Base-by-base conservation (phyloP, 2,797 vertebrate genomes). In the Nannoperca obscura region DNA sequence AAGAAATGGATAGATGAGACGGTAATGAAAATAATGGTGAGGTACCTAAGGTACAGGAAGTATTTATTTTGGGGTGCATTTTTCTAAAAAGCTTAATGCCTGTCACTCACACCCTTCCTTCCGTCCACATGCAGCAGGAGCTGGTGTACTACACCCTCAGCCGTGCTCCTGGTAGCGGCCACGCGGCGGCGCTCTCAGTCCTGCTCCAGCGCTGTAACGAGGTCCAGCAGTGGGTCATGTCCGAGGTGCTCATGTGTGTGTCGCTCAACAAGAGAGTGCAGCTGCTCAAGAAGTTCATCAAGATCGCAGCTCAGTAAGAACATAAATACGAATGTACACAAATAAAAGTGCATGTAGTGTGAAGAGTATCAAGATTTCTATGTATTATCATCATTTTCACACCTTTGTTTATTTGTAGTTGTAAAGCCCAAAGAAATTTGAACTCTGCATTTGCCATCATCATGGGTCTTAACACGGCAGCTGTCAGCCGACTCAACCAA, bases 171-270 rank as follows among this genome's bases (percentile, higher is more conserved):
- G 96, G 91, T 6, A 92, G 94, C 2, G 95, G 95, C 86, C 97
- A 97, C 89, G 97, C 97, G 0, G 96, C 94, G 57, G 98, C 98
- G 82, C 97, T 99, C 76, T 97, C 96, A 30, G 95, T 98, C 47
- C 94, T 99, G 50, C 97, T 99, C 65, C 97, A 98, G 90, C 96
- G 98, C 69, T 98, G 97, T 80, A 99, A 99, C 0, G 97, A 99
- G 78, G 97, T 99, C 36, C 98, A 99, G 91, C 97, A 98, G 83
- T 99, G 98, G 98, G 98, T 99, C 24, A 97, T 97, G 95, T 99
- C 98, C 0, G 97, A 99, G 92, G 96, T 99, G 67, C 96, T 99
- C 49, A 97, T 99, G 88, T 99, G 98, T 71, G 93, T 94, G 15
- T 97, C 97, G 27, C 96, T 98, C 69, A 97, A 96, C 86, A 99